Evolutionary conservation across 1,140 invertebrate genomes (phyloP).

Genomic region (Atta colombica): DNA sequence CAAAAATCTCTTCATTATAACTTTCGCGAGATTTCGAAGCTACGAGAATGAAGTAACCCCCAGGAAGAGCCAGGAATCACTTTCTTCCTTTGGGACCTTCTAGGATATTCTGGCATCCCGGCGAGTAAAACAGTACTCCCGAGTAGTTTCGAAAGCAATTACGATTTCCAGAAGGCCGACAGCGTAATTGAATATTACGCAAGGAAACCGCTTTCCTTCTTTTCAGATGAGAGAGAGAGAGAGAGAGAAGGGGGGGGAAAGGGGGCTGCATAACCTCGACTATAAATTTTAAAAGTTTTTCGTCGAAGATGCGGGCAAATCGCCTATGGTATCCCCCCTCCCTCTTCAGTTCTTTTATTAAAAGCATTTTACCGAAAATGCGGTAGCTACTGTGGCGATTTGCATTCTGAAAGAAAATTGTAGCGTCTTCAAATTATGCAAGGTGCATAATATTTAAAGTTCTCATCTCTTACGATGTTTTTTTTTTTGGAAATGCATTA

Average conservation of each 20-base stretch:
- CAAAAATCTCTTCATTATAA: slow-evolving; percentile 80
- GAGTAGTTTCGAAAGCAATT: slow-evolving; percentile 63
- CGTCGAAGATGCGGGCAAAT: slow-evolving; percentile 30
- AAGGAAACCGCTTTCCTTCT: slow-evolving; percentile 4
- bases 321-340: neutral
- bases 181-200: slow-evolving; percentile 60
- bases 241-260: too few relatives aligned
- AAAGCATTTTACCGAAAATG: slow-evolving; percentile 9
- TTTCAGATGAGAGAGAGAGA: neutral
- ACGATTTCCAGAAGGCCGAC: slow-evolving; percentile 53
- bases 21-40: slow-evolving; percentile 73
- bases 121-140: slow-evolving; percentile 35
- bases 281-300: slow-evolving; percentile 57
- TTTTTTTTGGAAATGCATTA: neutral
- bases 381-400: slow-evolving; percentile 7
- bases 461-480: neutral
- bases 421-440: neutral
- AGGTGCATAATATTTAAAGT: slow-evolving; percentile 18
- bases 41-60: slow-evolving; percentile 22
- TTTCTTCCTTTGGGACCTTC: slow-evolving; percentile 60
- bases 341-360: slow-evolving; percentile 42
- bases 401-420: slow-evolving; percentile 34
- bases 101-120: slow-evolving; percentile 31
- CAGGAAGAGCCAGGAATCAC: slow-evolving; percentile 43
- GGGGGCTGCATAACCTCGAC: slow-evolving; percentile 3